Percentiles rank a stretch among this genome's conserved stretches.
These are phyloP conservation scores for Desoria tigrina DNA, from an alignment of 2,888 invertebrate genomes.

Conservation along the genomic window DNA sequence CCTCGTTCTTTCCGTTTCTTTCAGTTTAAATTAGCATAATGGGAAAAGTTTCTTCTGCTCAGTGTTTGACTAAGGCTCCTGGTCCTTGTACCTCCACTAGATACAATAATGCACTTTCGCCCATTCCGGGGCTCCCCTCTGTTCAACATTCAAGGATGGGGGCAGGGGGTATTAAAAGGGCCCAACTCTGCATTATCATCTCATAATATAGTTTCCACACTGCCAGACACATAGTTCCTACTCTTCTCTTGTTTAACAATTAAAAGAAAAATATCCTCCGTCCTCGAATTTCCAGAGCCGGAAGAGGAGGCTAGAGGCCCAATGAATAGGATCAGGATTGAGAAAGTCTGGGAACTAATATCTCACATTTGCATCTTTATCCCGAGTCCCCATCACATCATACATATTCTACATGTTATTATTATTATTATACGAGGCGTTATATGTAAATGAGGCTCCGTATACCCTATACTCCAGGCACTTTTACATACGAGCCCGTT, in stretches of 20 bases:
- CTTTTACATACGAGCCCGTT: too few relatives aligned
- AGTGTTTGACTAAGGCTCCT: constrained; percentile 13
- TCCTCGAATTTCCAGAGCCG: too few relatives aligned
- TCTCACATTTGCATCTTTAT: background rate
- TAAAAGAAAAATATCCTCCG: constrained; percentile 26
- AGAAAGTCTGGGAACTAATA: background rate
- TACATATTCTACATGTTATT: background rate
- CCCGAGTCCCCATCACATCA: constrained; percentile 10
- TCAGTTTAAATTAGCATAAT: constrained; percentile 52
- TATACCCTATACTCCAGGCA: background rate
- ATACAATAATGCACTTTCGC: too few relatives aligned
- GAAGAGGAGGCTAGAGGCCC: too few relatives aligned
- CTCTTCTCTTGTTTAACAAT: constrained; percentile 34
- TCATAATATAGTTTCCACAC: too few relatives aligned
- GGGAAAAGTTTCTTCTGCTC: constrained; percentile 52
- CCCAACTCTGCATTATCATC: too few relatives aligned
- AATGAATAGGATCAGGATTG: constrained; percentile 35
- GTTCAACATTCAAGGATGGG: too few relatives aligned
- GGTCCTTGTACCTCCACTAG: too few relatives aligned
- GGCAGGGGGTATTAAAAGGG: too few relatives aligned
- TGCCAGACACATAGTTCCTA: background rate
- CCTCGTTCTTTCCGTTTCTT: constrained; percentile 29
- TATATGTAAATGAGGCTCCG: too few relatives aligned
- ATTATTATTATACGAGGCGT: too few relatives aligned
- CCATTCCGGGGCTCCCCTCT: background rate